These are phyloP conservation scores for Nyctereutes procyonoides DNA, from an alignment of 2,113 vertebrate genomes.

Conservation along the genomic window DNA sequence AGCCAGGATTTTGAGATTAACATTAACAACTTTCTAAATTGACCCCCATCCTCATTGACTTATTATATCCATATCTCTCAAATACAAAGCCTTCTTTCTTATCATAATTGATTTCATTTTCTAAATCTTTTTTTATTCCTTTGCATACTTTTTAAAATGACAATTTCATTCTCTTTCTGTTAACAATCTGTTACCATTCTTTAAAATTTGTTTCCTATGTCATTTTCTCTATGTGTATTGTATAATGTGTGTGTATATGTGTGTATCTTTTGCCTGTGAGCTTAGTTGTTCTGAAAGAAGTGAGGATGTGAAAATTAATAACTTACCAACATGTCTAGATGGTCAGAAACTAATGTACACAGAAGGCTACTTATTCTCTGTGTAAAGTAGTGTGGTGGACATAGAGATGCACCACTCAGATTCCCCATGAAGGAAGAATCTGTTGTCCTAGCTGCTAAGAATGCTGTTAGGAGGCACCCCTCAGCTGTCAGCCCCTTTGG, in stretches of 20 bases:
- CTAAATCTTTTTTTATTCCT: neutral
- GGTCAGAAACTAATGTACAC: neutral
- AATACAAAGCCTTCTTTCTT: neutral
- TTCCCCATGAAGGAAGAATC: neutral
- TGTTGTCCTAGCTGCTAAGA: neutral
- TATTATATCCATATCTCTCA: neutral
- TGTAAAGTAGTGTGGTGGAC: neutral
- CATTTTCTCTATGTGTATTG: neutral
- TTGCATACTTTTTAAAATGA: neutral
- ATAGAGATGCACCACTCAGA: neutral
- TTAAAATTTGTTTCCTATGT: conserved; percentile 8
- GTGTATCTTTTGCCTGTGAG: neutral
- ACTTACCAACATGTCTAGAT: neutral
- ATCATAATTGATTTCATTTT: neutral
- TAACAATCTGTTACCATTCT: neutral
- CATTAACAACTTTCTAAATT: conserved; percentile 21
- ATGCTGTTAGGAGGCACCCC: neutral
- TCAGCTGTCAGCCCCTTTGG: neutral
- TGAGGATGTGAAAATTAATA: neutral
- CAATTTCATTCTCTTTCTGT: neutral
- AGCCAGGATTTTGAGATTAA: conserved; percentile 36
- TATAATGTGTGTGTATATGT: neutral
- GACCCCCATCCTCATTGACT: neutral
- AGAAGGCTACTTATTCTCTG: neutral
- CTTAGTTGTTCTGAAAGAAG: neutral